Evolutionary conservation across 1,140 invertebrate species (phyloP).

Genomic region (Leptoteleia sp.): DNA sequence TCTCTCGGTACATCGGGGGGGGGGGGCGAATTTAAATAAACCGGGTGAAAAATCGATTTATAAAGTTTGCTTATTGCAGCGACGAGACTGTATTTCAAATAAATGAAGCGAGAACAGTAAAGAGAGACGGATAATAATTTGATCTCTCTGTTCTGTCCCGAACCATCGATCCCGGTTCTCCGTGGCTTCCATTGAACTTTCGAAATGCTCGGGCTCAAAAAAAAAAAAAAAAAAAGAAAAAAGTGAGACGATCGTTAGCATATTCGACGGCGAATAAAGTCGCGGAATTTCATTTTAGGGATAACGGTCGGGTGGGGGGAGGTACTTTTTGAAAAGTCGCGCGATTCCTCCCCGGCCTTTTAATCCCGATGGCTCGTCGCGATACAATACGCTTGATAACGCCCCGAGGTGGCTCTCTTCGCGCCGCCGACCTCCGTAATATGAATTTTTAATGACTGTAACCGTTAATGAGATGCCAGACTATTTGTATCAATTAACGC

Average conservation of each 20-base stretch:
- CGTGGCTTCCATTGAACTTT: constrained; percentile 23
- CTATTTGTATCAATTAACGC: constrained; percentile 76
- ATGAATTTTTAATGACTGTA: constrained; percentile 76
- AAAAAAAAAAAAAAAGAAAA: no score
- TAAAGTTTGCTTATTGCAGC: no score
- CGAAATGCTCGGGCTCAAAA: constrained; percentile 11
- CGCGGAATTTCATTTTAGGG: constrained; percentile 46
- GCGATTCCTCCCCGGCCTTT: constrained; percentile 43
- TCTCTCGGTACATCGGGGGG: no score
- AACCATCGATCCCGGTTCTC: constrained; percentile 5
- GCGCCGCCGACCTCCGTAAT: constrained; percentile 40
- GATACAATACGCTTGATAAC: constrained; percentile 72
- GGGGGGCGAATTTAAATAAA: no score
- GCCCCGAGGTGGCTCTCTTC: constrained; percentile 62
- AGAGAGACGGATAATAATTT: no score
- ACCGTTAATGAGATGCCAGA: constrained; percentile 75
- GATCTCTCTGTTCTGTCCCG: no score
- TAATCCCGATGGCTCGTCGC: constrained; percentile 32
- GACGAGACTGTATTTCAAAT: no score
- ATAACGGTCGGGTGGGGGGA: no score
- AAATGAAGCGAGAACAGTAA: no score
- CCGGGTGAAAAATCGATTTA: no score
- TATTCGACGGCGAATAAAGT: constrained; percentile 53
- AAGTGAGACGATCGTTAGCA: constrained; percentile 57
- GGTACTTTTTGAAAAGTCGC: constrained; percentile 53